phyloP scores from a whole-genome alignment of 92 coral and sea anemone species.

The Zoanthus solanderi region DNA sequence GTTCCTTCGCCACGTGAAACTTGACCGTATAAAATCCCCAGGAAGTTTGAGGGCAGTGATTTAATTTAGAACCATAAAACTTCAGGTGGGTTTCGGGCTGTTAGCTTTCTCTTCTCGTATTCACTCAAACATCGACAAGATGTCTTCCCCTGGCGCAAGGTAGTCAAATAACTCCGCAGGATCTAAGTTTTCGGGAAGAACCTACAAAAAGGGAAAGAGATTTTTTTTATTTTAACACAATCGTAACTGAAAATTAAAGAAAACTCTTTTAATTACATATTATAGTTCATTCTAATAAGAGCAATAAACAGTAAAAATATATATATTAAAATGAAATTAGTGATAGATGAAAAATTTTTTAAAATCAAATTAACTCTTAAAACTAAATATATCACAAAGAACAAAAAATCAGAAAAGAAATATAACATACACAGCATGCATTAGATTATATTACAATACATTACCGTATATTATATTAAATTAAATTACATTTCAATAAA shows the following conservation, averaged over 20 bases:
- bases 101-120: neutral
- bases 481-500: neutral
- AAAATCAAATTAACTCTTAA: too few relatives aligned
- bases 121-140: slow-evolving; percentile 43
- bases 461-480: too few relatives aligned
- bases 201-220: neutral
- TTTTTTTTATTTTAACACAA: neutral
- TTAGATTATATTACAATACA: too few relatives aligned
- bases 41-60: neutral
- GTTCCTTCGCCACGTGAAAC: slow-evolving; percentile 3
- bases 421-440: too few relatives aligned
- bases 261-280: too few relatives aligned
- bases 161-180: slow-evolving; percentile 42
- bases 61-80: neutral
- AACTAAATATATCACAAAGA: too few relatives aligned
- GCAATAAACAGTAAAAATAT: too few relatives aligned
- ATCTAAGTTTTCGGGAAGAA: slow-evolving; percentile 46
- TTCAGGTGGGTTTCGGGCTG: neutral
- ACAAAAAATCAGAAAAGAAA: too few relatives aligned
- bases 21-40: slow-evolving; percentile 20
- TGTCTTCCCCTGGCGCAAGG: slow-evolving; percentile 23
- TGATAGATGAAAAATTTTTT: too few relatives aligned
- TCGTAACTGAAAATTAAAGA: neutral
- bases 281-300: too few relatives aligned
- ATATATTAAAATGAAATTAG: too few relatives aligned